A percentile compares a stretch with the other conserved stretches of the same genome.
phyloP scores from a whole-genome alignment of 2,888 invertebrate genomes.

The Temnothorax rugatulus region DNA sequence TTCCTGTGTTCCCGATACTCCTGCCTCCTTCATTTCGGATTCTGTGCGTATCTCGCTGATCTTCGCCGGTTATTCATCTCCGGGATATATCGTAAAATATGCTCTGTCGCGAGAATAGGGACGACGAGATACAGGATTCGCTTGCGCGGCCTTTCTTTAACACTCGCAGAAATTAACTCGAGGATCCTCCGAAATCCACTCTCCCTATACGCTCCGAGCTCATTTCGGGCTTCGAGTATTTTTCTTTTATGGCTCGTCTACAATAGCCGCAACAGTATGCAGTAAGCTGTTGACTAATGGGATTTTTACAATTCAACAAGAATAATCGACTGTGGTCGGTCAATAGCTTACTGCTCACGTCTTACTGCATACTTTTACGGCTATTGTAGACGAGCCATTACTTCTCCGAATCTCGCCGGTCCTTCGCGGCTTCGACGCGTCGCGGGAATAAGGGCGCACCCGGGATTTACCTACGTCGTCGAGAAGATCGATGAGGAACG shows the following conservation, averaged over 20 bases:
- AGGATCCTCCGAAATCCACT: not conserved
- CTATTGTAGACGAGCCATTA: too few species aligned
- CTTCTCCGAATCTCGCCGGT: not conserved
- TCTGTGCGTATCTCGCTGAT: not conserved
- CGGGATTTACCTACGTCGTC: constrained; percentile 44
- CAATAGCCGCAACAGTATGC: too few species aligned
- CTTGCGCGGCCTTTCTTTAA: too few species aligned
- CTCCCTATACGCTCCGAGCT: not conserved
- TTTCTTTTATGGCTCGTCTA: too few species aligned
- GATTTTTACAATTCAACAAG: too few species aligned
- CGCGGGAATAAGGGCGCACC: constrained; percentile 18
- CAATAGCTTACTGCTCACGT: too few species aligned
- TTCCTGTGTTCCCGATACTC: not conserved
- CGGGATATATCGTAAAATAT: not conserved
- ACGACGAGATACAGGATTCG: not conserved
- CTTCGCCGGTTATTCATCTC: not conserved
- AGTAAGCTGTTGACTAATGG: too few species aligned
- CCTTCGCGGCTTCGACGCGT: not conserved
- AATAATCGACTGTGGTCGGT: too few species aligned
- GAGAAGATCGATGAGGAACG: constrained; percentile 45
- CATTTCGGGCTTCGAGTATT: not conserved
- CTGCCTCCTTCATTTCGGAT: not conserved
- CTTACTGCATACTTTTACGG: too few species aligned
- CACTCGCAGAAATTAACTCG: not conserved
- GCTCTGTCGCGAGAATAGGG: not conserved